Conservation (phyloP, 1,140 invertebrate genomes). For the Homarus americanus region DNA sequence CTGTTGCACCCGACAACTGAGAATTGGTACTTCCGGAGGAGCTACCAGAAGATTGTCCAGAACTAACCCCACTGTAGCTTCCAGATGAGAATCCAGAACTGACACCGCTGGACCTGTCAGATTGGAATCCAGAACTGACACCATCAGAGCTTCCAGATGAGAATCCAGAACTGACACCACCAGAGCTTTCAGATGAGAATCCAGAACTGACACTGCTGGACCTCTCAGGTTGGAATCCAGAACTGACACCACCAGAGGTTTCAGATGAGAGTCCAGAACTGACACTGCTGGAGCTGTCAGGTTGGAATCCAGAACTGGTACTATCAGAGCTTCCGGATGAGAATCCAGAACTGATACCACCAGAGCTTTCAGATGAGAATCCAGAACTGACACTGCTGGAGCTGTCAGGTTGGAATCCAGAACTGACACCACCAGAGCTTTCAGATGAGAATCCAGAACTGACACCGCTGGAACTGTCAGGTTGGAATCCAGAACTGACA, state of each 20-base stretch:
- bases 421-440: no score
- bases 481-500: no score
- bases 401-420: no score
- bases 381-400: no score
- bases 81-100: constrained; percentile 6
- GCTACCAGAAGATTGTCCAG: neutral
- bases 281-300: no score
- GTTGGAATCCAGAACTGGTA: no score
- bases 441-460: no score
- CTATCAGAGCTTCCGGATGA: no score
- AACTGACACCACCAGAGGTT: neutral
- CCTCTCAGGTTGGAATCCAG: neutral
- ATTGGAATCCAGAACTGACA: neutral
- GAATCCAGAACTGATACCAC: no score
- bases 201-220: neutral
- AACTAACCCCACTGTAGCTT: neutral
- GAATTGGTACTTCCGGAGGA: neutral
- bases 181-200: neutral
- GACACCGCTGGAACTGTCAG: no score
- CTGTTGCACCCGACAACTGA: neutral
- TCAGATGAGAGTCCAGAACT: neutral
- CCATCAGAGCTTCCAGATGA: neutral
- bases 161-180: no score
- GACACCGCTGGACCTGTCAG: neutral
- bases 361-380: no score